Conservation (phyloP, 2,888 invertebrate species). For the Cylloceria caligata region DNA sequence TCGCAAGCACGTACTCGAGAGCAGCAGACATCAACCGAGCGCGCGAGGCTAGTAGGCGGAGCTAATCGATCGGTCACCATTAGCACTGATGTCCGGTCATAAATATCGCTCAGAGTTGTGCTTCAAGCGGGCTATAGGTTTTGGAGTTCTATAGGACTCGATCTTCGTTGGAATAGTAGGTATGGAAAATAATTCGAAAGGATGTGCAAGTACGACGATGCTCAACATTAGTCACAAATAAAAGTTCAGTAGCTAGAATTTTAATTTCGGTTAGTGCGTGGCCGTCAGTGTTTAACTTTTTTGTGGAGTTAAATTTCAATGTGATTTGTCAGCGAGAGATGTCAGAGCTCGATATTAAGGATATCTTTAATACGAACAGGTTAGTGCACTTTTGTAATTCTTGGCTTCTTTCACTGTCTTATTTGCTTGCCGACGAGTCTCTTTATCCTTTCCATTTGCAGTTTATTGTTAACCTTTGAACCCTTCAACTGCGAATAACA, state of each 20-base stretch:
- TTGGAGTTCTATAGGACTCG: no score
- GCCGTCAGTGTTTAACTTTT: slow-evolving; percentile 10
- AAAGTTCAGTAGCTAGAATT: neutral
- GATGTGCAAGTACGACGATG: slow-evolving; percentile 48
- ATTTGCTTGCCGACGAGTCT: slow-evolving; percentile 13
- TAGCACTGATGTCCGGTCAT: no score
- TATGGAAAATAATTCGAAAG: slow-evolving; percentile 49
- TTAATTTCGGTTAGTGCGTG: neutral
- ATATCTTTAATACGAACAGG: slow-evolving; percentile 84
- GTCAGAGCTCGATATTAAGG: slow-evolving; percentile 84
- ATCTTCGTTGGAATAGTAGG: no score
- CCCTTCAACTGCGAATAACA: no score
- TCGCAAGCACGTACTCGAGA: no score
- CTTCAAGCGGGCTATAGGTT: no score
- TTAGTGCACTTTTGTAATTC: slow-evolving; percentile 68
- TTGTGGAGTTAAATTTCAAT: slow-evolving; percentile 55
- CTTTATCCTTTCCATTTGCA: neutral
- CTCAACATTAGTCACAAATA: slow-evolving; percentile 43
- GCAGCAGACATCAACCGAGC: no score
- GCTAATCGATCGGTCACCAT: no score
- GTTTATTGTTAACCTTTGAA: neutral
- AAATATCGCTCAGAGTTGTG: no score
- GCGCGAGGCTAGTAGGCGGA: no score
- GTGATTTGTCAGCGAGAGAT: slow-evolving; percentile 78
- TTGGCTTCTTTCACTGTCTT: neutral